Conservation (phyloP, 2,888 invertebrate genomes). For the Camponotus fellah region DNA sequence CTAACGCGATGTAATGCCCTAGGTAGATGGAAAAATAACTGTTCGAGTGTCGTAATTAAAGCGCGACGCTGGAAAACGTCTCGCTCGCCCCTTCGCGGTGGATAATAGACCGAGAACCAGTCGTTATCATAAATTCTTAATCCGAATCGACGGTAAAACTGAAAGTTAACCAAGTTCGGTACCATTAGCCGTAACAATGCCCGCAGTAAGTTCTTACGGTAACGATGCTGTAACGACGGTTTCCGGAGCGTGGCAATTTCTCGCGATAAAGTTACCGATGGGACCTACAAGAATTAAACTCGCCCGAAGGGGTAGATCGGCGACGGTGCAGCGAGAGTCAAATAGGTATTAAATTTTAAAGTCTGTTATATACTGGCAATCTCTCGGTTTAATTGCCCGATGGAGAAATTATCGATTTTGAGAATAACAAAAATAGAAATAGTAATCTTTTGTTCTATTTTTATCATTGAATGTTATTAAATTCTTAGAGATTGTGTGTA, state of each 20-base stretch:
- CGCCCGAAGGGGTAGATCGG: constrained; percentile 78
- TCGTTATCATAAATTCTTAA: constrained; percentile 85
- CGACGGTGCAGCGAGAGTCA: constrained; percentile 66
- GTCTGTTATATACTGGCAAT: constrained; percentile 40
- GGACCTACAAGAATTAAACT: constrained; percentile 84
- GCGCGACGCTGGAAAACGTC: constrained; percentile 65
- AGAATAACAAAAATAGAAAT: not conserved
- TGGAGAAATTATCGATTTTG: not conserved
- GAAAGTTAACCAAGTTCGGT: constrained; percentile 84
- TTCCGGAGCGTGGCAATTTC: constrained; percentile 81
- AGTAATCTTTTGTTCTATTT: not conserved
- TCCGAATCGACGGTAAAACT: constrained; percentile 85
- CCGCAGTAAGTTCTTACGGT: constrained; percentile 84
- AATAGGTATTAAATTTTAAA: constrained; percentile 75
- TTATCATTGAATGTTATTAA: not conserved
- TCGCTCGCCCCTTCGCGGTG: constrained; percentile 58
- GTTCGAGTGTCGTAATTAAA: constrained; percentile 70
- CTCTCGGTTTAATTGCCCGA: constrained; percentile 50
- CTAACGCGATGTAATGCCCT: not conserved
- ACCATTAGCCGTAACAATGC: constrained; percentile 85
- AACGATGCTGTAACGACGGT: constrained; percentile 85
- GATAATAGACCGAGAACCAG: constrained; percentile 70
- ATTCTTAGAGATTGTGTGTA: too few relatives aligned
- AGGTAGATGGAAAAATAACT: constrained; percentile 61
- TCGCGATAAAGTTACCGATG: constrained; percentile 85